phyloP scores from a whole-genome alignment of 2,113 vertebrate genomes.

The Rhinichthys klamathensis region DNA sequence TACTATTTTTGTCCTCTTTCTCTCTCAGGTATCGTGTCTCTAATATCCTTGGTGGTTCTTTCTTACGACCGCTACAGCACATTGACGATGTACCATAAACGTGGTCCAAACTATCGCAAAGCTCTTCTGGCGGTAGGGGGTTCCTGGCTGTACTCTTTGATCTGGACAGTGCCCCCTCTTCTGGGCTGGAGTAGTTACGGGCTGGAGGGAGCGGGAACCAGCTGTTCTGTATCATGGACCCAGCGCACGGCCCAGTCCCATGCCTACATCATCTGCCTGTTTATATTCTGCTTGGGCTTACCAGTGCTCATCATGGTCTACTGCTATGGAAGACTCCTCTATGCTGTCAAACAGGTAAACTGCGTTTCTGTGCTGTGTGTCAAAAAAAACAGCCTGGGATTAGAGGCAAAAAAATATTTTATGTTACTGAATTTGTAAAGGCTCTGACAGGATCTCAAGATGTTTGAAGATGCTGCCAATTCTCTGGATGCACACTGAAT shows the following conservation, averaged over 20 bases:
- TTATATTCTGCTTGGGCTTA: slow-evolving; percentile 84
- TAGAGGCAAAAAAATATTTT: not conserved
- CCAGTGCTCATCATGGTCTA: slow-evolving; percentile 85
- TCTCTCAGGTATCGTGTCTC: slow-evolving; percentile 83
- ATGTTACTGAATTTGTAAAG: not conserved
- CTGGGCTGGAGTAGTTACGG: slow-evolving; percentile 88
- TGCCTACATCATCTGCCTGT: slow-evolving; percentile 87
- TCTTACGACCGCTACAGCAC: slow-evolving; percentile 89
- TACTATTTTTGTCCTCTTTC: not conserved
- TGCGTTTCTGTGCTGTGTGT: not conserved
- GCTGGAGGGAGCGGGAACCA: slow-evolving; percentile 84
- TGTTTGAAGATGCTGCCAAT: not conserved
- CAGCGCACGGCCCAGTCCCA: slow-evolving; percentile 74
- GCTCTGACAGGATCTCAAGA: not conserved
- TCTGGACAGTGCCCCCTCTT: slow-evolving; percentile 87
- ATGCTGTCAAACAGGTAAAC: slow-evolving; percentile 84
- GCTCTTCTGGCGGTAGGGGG: slow-evolving; percentile 80
- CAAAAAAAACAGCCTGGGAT: not conserved
- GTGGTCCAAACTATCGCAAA: slow-evolving; percentile 73
- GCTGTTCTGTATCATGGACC: slow-evolving; percentile 87
- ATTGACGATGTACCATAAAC: slow-evolving; percentile 82
- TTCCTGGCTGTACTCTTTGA: slow-evolving; percentile 85
- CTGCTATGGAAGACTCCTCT: slow-evolving; percentile 83
- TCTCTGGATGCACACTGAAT: not conserved
- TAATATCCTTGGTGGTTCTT: slow-evolving; percentile 85